Evolutionary conservation across 2,113 vertebrate species (phyloP).

Genomic region (Heterocephalus glaber): DNA sequence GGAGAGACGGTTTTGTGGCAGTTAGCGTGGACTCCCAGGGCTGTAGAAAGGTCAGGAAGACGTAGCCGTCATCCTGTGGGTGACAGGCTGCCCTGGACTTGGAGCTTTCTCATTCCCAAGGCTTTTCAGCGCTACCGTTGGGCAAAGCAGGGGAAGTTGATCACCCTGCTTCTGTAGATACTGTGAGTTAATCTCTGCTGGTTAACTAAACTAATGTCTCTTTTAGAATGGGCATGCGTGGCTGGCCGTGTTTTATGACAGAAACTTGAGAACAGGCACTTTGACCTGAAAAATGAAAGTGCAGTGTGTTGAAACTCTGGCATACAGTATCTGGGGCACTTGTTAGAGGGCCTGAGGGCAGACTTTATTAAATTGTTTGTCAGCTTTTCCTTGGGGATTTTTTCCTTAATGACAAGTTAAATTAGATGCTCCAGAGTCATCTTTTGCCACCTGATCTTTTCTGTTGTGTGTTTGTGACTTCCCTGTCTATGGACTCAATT

Average conservation of each 20-base stretch:
- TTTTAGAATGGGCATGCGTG: background rate
- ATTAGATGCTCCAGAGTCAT: background rate
- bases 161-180: background rate
- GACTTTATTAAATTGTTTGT: constrained; percentile 38
- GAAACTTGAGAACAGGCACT: background rate
- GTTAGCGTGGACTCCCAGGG: background rate
- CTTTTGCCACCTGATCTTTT: constrained; percentile 42
- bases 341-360: background rate
- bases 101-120: background rate
- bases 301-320: background rate
- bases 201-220: background rate
- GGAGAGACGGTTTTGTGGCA: background rate
- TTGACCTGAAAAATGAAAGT: background rate
- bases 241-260: background rate
- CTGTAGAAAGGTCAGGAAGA: background rate
- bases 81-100: background rate
- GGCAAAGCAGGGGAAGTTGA: background rate
- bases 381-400: constrained; percentile 50
- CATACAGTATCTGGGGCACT: background rate
- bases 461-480: background rate
- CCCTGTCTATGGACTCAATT: background rate
- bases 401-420: constrained; percentile 3
- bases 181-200: background rate
- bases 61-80: background rate
- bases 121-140: background rate